These are phyloP conservation scores for Xenopus petersii DNA, from an alignment of 2,797 vertebrate genomes.

Conservation along the genomic window DNA sequence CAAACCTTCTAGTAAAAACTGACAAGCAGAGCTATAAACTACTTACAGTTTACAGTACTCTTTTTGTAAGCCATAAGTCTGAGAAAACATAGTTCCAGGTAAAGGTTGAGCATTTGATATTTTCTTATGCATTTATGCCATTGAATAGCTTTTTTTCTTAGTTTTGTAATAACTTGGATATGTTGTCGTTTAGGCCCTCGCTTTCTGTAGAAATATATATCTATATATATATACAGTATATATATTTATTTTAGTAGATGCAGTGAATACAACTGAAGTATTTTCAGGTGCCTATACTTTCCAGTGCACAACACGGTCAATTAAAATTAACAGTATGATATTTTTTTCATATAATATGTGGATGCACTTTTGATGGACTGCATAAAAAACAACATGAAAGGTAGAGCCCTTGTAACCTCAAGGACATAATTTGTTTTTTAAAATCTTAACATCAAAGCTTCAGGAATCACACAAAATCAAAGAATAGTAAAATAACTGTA, in stretches of 20 bases:
- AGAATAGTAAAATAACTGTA: not conserved
- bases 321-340: not conserved
- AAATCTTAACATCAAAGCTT: conserved; percentile 13
- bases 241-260: not conserved
- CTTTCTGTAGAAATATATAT: too few relatives aligned
- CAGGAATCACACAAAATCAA: not conserved
- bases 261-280: conserved; percentile 10
- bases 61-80: too few relatives aligned
- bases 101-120: too few relatives aligned
- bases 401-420: not conserved
- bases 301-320: conserved; percentile 7
- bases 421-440: conserved; percentile 20
- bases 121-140: too few relatives aligned
- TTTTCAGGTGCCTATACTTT: conserved; percentile 20
- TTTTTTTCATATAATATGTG: conserved; percentile 8
- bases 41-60: too few relatives aligned
- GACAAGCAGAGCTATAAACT: too few relatives aligned
- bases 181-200: too few relatives aligned
- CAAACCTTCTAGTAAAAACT: too few relatives aligned
- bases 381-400: conserved; percentile 22
- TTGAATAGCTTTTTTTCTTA: too few relatives aligned
- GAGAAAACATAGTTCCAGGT: too few relatives aligned
- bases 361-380: conserved; percentile 4
- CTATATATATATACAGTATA: too few relatives aligned
- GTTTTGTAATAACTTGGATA: too few relatives aligned